phyloP scores from a whole-genome alignment of 2,888 invertebrate species.

The Anagyrus pseudococci region DNA sequence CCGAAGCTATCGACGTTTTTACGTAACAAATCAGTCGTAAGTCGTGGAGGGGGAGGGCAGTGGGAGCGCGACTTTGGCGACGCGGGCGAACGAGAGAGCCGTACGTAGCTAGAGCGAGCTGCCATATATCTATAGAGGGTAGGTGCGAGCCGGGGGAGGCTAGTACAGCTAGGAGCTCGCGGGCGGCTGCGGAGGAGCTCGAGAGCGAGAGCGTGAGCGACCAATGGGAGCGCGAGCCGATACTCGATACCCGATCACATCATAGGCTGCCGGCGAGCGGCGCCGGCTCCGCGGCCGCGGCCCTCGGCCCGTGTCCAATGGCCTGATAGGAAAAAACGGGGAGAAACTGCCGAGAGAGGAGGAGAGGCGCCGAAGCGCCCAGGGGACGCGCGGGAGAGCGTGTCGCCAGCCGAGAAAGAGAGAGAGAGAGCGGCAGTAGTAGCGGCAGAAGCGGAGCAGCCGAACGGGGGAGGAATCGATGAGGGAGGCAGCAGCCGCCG shows the following conservation, averaged over 20 bases:
- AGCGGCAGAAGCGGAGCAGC: constrained; percentile 54
- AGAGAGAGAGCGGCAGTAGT: constrained; percentile 55
- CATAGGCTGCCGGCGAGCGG: neutral
- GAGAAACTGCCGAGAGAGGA: constrained; percentile 16
- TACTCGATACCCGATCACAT: constrained; percentile 8
- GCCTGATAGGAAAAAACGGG: constrained; percentile 17
- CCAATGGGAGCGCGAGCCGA: constrained; percentile 31
- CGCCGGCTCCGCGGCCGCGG: neutral
- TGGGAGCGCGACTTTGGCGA: too few relatives aligned
- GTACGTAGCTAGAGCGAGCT: too few relatives aligned
- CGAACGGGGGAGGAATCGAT: constrained; percentile 38
- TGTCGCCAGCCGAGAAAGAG: constrained; percentile 16
- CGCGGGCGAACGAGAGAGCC: too few relatives aligned
- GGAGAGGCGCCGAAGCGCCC: constrained; percentile 37
- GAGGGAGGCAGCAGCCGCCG: constrained; percentile 29
- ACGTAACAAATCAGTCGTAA: too few relatives aligned
- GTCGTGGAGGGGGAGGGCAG: too few relatives aligned
- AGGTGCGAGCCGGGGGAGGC: constrained; percentile 9
- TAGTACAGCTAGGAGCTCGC: neutral
- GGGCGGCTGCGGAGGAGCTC: neutral
- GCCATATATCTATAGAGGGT: neutral
- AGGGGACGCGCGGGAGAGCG: constrained; percentile 40
- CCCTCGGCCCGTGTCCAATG: neutral
- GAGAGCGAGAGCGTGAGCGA: constrained; percentile 34
- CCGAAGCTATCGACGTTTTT: constrained; percentile 3